Evolutionary conservation across 2,888 invertebrate genomes (phyloP), one percentile per base, ranked within the genome.

Genomic region (Eupsilia transversa): DNA sequence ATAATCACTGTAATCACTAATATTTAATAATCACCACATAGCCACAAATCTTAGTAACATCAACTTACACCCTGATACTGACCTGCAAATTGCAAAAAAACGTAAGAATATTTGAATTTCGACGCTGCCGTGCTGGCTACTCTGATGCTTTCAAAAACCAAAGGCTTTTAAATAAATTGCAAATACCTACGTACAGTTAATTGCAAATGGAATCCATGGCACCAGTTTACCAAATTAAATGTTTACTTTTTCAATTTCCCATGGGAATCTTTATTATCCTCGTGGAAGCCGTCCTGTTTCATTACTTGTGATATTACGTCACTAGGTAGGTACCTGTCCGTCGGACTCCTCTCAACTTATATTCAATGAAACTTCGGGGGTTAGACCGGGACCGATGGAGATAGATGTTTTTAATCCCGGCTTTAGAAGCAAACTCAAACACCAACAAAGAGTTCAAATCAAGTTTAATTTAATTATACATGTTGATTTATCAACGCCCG

Each of bases 181-280:
- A 70, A 61, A 76, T 57, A 54, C 14, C 56, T 56, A 54, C 14
- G 61, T 56, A 20, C 9, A 33, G 54, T 66, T 79, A 54, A 66
- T 66, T 70, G 14, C 27, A 12, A 75, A 54, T 43, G 56, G 41
- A 63, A 59, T n/a, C 38, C 35, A 10, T 54, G 52, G 23, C 23
- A 30, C 46, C 66, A 20, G 66, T 71, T 82, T 82, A n/a, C 30
- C 30, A 64, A 80, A 72, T 70, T 66, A 72, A 77, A 69, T 82
- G 72, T 72, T 77, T 54, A 38, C 49, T 57, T 80, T 77, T 82
- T 65, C 64, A 73, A 73, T 73, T 83, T 83, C 74, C 64, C 83
- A 54, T 66, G 61, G 33, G 82, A 57, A 59, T 77, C 66, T 77
- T 77, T 71, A 82, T 64, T 82, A 77, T 54, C 77, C 41, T 77